phyloP scores from a whole-genome alignment of 2,888 invertebrate species.

The Theodoxus fluviatilis region DNA sequence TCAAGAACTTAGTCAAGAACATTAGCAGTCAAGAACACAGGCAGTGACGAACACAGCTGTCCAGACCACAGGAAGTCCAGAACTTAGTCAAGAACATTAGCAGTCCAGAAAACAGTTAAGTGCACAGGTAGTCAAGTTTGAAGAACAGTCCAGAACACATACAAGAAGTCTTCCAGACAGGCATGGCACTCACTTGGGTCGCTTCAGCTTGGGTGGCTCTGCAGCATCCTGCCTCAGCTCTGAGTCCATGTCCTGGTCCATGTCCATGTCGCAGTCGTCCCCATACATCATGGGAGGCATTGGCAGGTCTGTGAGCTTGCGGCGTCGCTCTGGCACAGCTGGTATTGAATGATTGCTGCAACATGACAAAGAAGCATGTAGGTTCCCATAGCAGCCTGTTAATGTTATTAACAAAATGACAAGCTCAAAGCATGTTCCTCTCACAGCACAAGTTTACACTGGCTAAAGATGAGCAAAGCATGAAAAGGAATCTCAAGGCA shows the following conservation, averaged over 20 bases:
- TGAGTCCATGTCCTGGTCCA: conserved; percentile 31
- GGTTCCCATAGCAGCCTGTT: too few relatives aligned
- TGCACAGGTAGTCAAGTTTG: background rate
- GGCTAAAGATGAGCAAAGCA: too few relatives aligned
- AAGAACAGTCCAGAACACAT: background rate
- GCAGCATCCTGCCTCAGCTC: conserved; percentile 35
- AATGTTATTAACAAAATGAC: background rate
- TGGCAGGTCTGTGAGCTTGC: conserved; percentile 84
- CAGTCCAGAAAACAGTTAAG: too few relatives aligned
- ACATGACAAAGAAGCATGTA: background rate
- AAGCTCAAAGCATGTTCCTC: too few relatives aligned
- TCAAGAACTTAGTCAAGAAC: too few relatives aligned
- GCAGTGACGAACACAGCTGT: too few relatives aligned
- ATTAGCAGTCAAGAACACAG: too few relatives aligned
- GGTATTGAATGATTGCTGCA: conserved; percentile 13
- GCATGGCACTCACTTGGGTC: conserved; percentile 44
- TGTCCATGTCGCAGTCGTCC: conserved; percentile 45
- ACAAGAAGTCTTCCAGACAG: background rate
- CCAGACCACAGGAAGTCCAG: too few relatives aligned
- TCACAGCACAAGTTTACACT: too few relatives aligned
- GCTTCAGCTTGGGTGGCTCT: conserved; percentile 34
- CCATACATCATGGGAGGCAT: conserved; percentile 79
- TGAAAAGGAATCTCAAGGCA: too few relatives aligned
- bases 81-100: too few relatives aligned
- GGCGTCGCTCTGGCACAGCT: conserved; percentile 48